Evolutionary conservation across 1,140 invertebrate species (phyloP).

Genomic region (Lepidurus couesii): DNA sequence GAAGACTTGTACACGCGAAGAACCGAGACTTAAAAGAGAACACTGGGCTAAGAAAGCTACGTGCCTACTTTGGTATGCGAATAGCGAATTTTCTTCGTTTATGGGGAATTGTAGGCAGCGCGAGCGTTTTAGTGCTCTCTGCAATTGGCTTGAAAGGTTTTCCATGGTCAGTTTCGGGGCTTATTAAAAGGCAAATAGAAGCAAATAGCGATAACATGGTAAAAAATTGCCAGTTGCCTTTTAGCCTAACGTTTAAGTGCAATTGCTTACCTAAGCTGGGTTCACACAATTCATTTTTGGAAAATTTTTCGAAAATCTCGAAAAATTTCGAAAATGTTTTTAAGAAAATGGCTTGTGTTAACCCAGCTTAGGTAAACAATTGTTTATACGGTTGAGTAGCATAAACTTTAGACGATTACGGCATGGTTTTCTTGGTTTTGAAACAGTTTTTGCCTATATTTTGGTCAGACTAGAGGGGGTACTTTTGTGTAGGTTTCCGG

Average conservation of each 20-base stretch:
- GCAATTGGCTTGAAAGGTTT: constrained; percentile 11
- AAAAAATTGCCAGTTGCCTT: not conserved
- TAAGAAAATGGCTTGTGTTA: too few relatives aligned
- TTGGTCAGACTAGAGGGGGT: not conserved
- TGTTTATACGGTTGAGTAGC: too few relatives aligned
- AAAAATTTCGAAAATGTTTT: too few relatives aligned
- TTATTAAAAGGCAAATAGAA: constrained; percentile 2
- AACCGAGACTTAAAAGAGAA: too few relatives aligned
- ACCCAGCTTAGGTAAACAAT: too few relatives aligned
- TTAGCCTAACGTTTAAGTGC: not conserved
- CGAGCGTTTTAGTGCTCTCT: not conserved
- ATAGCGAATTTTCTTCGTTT: constrained; percentile 12
- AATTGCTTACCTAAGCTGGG: not conserved
- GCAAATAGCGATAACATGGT: not conserved
- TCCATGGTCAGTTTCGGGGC: not conserved
- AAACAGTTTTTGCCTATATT: not conserved
- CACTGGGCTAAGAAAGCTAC: too few relatives aligned
- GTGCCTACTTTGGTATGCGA: not conserved
- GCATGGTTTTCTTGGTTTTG: not conserved
- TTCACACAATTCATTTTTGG: not conserved
- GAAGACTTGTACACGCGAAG: too few relatives aligned
- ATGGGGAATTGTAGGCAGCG: not conserved
- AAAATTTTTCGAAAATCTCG: too few relatives aligned
- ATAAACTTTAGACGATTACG: not conserved
- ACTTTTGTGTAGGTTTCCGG: not conserved